These are phyloP conservation scores for Amphiprion clarkii DNA, from an alignment of 2,797 vertebrate species.

Conservation along the genomic window DNA sequence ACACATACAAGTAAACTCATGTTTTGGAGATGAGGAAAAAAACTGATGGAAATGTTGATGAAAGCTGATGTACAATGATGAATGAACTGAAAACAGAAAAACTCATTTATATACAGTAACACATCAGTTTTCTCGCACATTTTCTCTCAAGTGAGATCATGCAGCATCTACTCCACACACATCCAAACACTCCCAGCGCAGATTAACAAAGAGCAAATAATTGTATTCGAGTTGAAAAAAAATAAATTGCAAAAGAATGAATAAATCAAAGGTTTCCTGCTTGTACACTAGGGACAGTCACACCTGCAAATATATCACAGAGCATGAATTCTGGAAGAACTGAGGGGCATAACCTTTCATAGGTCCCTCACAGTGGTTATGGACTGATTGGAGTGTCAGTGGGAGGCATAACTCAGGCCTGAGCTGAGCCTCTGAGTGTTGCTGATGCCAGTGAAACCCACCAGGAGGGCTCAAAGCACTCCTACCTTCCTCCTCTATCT, in stretches of 20 bases:
- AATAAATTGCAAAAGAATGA: constrained; percentile 26
- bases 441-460: constrained; percentile 70
- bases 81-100: constrained; percentile 41
- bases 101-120: constrained; percentile 35
- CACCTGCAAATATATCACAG: constrained; percentile 46
- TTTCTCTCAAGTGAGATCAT: constrained; percentile 58
- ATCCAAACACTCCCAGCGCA: constrained; percentile 40
- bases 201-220: constrained; percentile 30
- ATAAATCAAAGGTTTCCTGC: constrained; percentile 34
- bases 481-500: constrained; percentile 37
- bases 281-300: constrained; percentile 29
- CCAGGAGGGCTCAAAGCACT: constrained; percentile 63
- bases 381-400: constrained; percentile 79
- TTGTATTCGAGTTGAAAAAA: constrained; percentile 19
- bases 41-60: constrained; percentile 52
- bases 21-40: constrained; percentile 37
- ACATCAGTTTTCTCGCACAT: constrained; percentile 46
- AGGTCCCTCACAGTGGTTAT: constrained; percentile 52
- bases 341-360: constrained; percentile 50
- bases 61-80: constrained; percentile 48
- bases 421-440: constrained; percentile 56
- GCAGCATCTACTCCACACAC: constrained; percentile 38
- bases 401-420: constrained; percentile 68
- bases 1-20: constrained; percentile 15
- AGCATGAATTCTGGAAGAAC: constrained; percentile 45